Evolutionary conservation across 2,888 invertebrate species (phyloP), one percentile per base, ranked within the genome.

Genomic region (Melinaea marsaeus): DNA sequence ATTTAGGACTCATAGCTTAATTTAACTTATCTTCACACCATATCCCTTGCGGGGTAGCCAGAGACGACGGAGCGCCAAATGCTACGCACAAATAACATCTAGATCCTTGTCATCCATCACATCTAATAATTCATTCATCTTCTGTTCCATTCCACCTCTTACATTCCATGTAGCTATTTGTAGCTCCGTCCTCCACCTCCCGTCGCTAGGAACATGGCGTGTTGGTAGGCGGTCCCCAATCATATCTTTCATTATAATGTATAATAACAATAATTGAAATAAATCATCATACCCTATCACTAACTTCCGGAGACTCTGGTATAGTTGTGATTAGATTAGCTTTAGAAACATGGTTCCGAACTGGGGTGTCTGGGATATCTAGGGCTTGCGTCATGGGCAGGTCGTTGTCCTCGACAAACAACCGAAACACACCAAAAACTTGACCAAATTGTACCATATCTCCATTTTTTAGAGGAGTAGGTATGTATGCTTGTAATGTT

Each of bases 231-330:
- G 22, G 22, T 22, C n/a, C n/a, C n/a, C n/a, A n/a, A n/a, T n/a
- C n/a, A n/a, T n/a, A n/a, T n/a, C 22, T 22, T 22, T 22, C 22
- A 22, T 22, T 22, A 22, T 22, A 22, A 22, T 1, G n/a, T n/a
- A n/a, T n/a, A n/a, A 22, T 22, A 22, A 22, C 22, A 22, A 22
- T 2, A 13, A n/a, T n/a, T 0, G n/a, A 58, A 58, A n/a, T n/a
- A 55, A 13, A 55, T 35, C 6, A n/a, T 71, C 74, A 71, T 75
- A 89, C 89, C 76, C 74, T 81, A 65, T 89, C 88, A 72, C 89
- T 90, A 60, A 85, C 79, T 75, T 90, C 89, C 2, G 90, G 90
- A 4, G 90, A 89, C 67, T 90, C 89, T 0, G 89, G 90, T 66
- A 89, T 75, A 11, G 79, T 77, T 3, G 81, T 86, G 0, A 70